Evolutionary conservation across 2,888 invertebrate species (phyloP).

Genomic region (Tetragonisca angustula): DNA sequence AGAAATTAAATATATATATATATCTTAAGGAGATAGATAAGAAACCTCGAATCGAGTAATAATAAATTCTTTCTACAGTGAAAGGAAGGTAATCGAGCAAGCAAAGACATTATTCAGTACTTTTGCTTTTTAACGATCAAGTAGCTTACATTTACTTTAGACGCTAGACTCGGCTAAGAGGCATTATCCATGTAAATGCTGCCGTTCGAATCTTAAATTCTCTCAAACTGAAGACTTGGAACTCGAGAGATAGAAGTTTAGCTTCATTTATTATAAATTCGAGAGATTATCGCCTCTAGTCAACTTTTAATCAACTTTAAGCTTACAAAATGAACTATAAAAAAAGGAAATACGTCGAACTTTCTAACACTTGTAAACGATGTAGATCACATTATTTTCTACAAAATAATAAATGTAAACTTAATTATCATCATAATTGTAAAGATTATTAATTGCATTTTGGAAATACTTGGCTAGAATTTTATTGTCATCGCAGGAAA

Average conservation of each 20-base stretch:
- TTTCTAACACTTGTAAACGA: slow-evolving; percentile 33
- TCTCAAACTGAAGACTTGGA: slow-evolving; percentile 52
- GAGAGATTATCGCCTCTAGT: slow-evolving; percentile 71
- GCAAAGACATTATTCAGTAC: slow-evolving; percentile 44
- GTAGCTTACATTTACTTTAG: slow-evolving; percentile 54
- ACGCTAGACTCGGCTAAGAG: slow-evolving; percentile 47
- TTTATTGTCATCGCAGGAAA: slow-evolving; percentile 46
- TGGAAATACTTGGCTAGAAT: slow-evolving; percentile 57
- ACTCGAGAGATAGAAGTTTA: slow-evolving; percentile 41
- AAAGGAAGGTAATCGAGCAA: slow-evolving; percentile 36
- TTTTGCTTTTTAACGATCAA: slow-evolving; percentile 62
- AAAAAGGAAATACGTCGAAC: slow-evolving; percentile 28
- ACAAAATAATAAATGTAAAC: slow-evolving; percentile 31
- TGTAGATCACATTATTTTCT: slow-evolving; percentile 58
- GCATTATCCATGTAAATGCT: slow-evolving; percentile 60
- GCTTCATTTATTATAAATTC: slow-evolving; percentile 58
- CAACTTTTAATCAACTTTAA: slow-evolving; percentile 64
- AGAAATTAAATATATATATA: slow-evolving; percentile 14
- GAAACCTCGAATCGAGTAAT: slow-evolving; percentile 13
- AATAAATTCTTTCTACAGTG: slow-evolving; percentile 22
- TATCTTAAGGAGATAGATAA: slow-evolving; percentile 18
- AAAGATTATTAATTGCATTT: slow-evolving; percentile 33
- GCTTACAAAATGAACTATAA: slow-evolving; percentile 49
- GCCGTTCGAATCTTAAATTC: slow-evolving; percentile 61
- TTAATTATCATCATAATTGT: slow-evolving; percentile 25